These are phyloP conservation scores for Mesorhabditis sp. DNA, from an alignment of 2,888 invertebrate species.

Conservation along the genomic window DNA sequence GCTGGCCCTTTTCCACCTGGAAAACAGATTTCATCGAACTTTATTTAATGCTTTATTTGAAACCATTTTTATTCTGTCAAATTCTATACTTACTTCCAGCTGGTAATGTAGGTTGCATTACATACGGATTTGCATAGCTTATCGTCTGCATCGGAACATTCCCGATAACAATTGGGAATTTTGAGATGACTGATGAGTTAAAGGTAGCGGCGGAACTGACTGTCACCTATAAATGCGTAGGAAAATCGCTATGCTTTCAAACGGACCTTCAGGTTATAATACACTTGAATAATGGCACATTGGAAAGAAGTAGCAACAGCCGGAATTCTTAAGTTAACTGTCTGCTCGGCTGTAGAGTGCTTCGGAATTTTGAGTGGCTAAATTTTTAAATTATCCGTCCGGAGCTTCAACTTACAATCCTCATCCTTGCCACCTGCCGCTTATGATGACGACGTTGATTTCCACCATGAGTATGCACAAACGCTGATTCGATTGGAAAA, in stretches of 20 bases:
- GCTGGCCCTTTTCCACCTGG: too few species aligned
- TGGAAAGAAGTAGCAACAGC: not conserved
- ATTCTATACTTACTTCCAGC: not conserved
- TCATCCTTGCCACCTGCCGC: not conserved
- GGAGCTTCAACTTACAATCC: not conserved
- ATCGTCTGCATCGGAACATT: not conserved
- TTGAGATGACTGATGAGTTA: conserved; percentile 1
- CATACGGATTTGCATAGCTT: not conserved
- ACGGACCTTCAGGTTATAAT: not conserved
- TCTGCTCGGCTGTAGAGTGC: not conserved
- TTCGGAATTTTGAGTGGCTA: conserved; percentile 6
- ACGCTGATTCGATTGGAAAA: conserved; percentile 1
- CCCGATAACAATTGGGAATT: conserved; percentile 2
- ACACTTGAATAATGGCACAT: conserved; percentile 1
- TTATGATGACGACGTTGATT: not conserved
- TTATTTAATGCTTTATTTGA: too few species aligned
- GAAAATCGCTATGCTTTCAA: not conserved
- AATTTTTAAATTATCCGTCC: not conserved
- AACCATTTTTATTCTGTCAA: too few species aligned
- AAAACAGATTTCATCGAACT: too few species aligned
- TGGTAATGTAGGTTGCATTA: not conserved
- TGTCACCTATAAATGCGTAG: not conserved
- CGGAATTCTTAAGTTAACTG: not conserved
- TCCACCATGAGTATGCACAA: conserved; percentile 1
- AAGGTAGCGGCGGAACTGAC: not conserved